Conservation (phyloP, 2,113 vertebrate genomes). For the Progne subis region DNA sequence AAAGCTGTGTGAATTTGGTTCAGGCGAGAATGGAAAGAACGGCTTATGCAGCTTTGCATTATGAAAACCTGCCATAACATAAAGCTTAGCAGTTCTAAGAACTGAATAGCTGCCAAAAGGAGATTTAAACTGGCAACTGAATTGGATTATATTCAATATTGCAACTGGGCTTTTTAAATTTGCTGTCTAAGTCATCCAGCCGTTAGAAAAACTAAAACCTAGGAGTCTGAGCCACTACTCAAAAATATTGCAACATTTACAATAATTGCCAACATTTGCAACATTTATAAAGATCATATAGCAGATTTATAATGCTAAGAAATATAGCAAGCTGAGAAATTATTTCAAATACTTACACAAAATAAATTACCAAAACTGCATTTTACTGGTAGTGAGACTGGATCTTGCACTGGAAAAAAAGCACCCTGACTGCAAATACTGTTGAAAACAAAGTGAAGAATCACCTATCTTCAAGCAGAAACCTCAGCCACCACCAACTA, state of each 20-base stretch:
- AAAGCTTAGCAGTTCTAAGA: neutral
- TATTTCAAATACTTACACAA: neutral
- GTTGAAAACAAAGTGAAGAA: neutral
- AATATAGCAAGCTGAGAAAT: neutral
- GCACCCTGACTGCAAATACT: neutral
- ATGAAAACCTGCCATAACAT: neutral
- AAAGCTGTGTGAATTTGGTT: neutral
- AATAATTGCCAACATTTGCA: neutral
- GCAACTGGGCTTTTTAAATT: neutral
- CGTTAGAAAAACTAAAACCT: neutral
- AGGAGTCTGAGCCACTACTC: neutral
- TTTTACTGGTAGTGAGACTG: neutral
- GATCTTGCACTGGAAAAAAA: neutral
- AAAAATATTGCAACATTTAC: neutral
- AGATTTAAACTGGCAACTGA: constrained; percentile 30
- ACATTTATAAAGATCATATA: neutral
- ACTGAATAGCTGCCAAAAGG: neutral
- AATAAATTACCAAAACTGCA: neutral
- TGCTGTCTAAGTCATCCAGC: neutral
- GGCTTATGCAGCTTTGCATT: neutral
- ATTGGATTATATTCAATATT: neutral
- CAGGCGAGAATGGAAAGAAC: constrained; percentile 1
- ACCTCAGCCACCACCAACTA: neutral
- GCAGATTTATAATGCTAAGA: neutral
- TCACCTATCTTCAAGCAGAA: neutral